Conservation (phyloP, 2,113 vertebrate genomes). For the Ibidorhyncha struthersii region DNA sequence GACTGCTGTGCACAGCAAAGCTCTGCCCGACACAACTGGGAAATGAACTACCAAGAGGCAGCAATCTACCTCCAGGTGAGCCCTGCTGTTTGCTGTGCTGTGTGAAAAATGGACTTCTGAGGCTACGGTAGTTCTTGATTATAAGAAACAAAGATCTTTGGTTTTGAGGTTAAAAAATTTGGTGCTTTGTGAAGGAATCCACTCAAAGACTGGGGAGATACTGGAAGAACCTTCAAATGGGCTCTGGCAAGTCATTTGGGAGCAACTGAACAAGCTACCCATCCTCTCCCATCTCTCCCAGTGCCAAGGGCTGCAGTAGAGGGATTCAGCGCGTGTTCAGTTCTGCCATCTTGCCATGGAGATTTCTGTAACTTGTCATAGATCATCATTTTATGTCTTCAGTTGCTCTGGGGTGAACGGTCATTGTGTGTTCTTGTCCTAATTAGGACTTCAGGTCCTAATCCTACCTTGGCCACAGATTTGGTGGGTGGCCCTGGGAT, state of each 20-base stretch:
- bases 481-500: background rate
- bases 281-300: background rate
- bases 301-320: background rate
- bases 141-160: background rate
- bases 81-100: fast-evolving
- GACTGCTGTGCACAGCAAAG: conserved; percentile 73
- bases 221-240: background rate
- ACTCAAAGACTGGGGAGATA: background rate
- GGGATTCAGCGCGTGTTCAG: background rate
- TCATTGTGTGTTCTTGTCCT: background rate
- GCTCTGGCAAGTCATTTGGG: background rate
- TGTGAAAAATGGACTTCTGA: background rate
- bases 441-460: background rate
- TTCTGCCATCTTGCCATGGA: background rate
- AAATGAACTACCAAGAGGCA: conserved; percentile 97
- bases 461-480: background rate
- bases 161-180: background rate
- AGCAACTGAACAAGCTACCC: background rate
- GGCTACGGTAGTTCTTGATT: fast-evolving
- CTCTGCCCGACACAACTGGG: conserved; percentile 86
- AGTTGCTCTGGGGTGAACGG: fast-evolving
- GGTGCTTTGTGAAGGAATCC: background rate
- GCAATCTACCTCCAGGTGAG: conserved; percentile 97
- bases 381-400: background rate
- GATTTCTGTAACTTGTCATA: background rate